Base-by-base conservation (phyloP, 2,113 vertebrate species). In the Tetrax tetrax region DNA sequence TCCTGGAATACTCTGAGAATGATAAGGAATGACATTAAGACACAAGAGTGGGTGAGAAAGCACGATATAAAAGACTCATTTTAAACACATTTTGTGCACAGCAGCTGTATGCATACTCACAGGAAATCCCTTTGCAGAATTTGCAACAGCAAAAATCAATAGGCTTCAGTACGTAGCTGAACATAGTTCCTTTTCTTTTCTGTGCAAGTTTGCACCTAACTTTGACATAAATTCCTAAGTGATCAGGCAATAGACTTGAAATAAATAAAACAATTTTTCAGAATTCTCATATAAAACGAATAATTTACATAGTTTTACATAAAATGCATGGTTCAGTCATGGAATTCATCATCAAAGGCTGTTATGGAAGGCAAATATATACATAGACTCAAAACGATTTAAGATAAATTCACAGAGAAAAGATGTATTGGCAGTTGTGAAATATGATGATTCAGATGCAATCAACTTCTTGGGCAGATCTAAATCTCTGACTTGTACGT, bases 1-100 rank as follows among this genome's bases (percentile, higher is more conserved):
- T 90, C 28, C 37, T 72, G 20, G 37, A 37, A 25, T 65, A 37
- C 14, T 37, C 23, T 56, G 69, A 45, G 43, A 66, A 59, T 50
- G 27, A 47, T 59, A n/a, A 77, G 25, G 25, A 50, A 80, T 51
- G 38, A 63, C 47, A 72, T 2, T 22, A 45, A 45, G 11, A n/a
- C 29, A 57, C 29, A 29, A 33, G 23, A 43, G 38, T 53, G 20
- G 20, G 33, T 60, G 48, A 85, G 31, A 68, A 94, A 84, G 2
- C 33, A 35, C 23, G 50, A 45, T 27, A 72, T 22, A 48, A 54
- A 78, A 5, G 27, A 64, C 41, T 76, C 31, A 80, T 60, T 83
- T 91, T n/a, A 61, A 69, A 54, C 23, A 25, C 2, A 31, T 64
- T 70, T 74, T 0, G 0, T 60, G 28, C 35, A 68, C 28, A 56